Base-by-base conservation (phyloP, 1,140 invertebrate species). In the Bombus pascuorum region DNA sequence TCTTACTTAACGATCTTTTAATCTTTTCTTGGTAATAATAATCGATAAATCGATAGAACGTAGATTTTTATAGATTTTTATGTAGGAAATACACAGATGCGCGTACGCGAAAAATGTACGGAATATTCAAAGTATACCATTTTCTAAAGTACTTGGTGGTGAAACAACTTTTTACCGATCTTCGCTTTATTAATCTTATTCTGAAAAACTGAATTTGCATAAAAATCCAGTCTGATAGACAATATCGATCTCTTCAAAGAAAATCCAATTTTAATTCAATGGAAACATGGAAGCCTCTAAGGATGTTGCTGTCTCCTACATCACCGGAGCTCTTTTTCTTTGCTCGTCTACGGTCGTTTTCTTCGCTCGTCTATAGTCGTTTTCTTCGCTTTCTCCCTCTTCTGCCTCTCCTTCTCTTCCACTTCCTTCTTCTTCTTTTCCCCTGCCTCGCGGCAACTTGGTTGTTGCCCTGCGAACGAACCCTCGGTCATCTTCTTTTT, bases 391-490 rank as follows among this genome's bases (percentile, higher is more conserved):
- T 86, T 89, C 85, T 84, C 28, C 28, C 28, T n/a, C 59, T 13
- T 62, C 12, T 12, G 10, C 74, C 83, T 86, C 75, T 79, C 65
- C 59, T 72, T 59, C 76, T 88, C 70, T 75, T 87, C 84, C 74
- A 85, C 79, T 81, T 73, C 83, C 12, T 83, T 87, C 75, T 79
- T 80, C 57, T 73, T 72, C 81, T 85, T 85, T 80, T 47, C 77
- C 83, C 85, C 86, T 86, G 82, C 87, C 89, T 93, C 87, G 83
- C 85, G 88, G 89, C 89, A 89, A 89, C 87, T 90, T 93, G 91
- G 88, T 87, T 89, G 85, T 91, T 92, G 91, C 89, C 92, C 91
- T 92, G 91, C 90, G 91, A 92, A 92, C 90, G 91, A 92, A 92
- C 90, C 87, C 90, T 85, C 62, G 76, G 87, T 42, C 89, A 86